Evolutionary conservation across 2,113 vertebrate genomes (phyloP).

Genomic region (Atherinomorus stipes): DNA sequence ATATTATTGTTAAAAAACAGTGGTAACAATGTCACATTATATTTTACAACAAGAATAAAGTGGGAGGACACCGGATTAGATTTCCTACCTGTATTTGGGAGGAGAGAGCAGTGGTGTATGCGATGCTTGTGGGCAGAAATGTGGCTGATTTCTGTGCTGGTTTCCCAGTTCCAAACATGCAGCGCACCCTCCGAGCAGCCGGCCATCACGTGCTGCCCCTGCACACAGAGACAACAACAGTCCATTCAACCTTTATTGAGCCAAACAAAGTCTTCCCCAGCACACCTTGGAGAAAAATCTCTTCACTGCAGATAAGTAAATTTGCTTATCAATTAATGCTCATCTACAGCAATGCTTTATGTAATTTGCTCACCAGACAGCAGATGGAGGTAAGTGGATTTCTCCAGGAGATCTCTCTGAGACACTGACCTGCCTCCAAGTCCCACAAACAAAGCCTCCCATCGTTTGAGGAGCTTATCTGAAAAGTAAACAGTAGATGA

Average conservation of each 20-base stretch:
- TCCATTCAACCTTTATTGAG: neutral
- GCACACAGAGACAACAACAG: constrained; percentile 9
- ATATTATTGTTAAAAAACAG: neutral
- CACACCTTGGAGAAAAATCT: neutral
- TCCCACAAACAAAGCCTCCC: constrained; percentile 86
- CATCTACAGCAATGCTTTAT: too few relatives aligned
- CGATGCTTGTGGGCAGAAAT: constrained; percentile 83
- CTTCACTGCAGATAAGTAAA: neutral
- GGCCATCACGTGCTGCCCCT: constrained; percentile 84
- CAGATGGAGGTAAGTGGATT: constrained; percentile 82
- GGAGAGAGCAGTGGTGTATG: constrained; percentile 80
- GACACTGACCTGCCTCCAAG: constrained; percentile 59
- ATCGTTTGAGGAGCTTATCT: constrained; percentile 87
- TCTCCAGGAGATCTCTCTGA: constrained; percentile 81
- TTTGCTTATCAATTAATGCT: neutral
- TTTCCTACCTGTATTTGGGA: constrained; percentile 53
- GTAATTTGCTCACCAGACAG: constrained; percentile 74
- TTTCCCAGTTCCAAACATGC: constrained; percentile 85
- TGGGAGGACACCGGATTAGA: neutral
- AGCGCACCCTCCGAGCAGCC: constrained; percentile 84
- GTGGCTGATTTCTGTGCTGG: constrained; percentile 82
- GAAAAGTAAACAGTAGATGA: neutral
- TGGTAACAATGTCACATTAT: neutral
- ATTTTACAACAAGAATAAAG: neutral
- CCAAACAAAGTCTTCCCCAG: neutral